Percentiles rank a stretch among this genome's conserved stretches.
These are phyloP conservation scores for Lycorma delicatula DNA, from an alignment of 1,140 invertebrate genomes.

Conservation along the genomic window DNA sequence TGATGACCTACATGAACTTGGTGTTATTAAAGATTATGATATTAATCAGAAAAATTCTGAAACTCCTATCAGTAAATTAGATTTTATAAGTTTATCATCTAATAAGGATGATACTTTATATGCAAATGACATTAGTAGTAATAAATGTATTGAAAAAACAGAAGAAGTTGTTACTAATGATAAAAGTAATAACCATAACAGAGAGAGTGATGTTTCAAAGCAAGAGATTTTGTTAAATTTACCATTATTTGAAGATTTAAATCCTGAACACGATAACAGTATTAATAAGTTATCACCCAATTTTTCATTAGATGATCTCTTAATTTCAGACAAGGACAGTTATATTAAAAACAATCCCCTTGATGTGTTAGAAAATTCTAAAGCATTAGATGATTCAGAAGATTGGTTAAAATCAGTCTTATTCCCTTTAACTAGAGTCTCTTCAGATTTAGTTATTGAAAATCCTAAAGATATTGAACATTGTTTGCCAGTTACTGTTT, in stretches of 20 bases:
- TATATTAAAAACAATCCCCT: not conserved
- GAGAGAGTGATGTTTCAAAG: not conserved
- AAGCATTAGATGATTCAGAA: not conserved
- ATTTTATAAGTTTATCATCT: constrained; percentile 14
- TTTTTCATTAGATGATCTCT: not conserved
- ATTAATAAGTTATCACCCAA: too few relatives aligned
- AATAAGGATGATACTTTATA: not conserved
- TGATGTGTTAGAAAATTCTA: too few relatives aligned
- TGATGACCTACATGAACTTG: constrained; percentile 19
- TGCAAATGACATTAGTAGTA: not conserved
- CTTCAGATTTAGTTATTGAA: too few relatives aligned
- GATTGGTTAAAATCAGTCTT: constrained; percentile 13
- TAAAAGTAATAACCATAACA: not conserved
- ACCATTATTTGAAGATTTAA: too few relatives aligned
- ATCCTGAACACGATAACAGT: too few relatives aligned
- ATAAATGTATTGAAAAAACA: not conserved
- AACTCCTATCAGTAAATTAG: constrained; percentile 3
- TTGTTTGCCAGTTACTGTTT: not conserved
- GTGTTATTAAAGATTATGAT: constrained; percentile 11
- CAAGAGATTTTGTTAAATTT: too few relatives aligned
- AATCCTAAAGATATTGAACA: not conserved
- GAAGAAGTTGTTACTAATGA: not conserved
- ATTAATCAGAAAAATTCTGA: not conserved
- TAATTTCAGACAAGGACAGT: not conserved
- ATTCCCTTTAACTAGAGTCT: not conserved